A percentile compares a stretch with the other conserved stretches of the same genome.
phyloP scores from a whole-genome alignment of 2,797 vertebrate species.

The Natrix natrix region DNA sequence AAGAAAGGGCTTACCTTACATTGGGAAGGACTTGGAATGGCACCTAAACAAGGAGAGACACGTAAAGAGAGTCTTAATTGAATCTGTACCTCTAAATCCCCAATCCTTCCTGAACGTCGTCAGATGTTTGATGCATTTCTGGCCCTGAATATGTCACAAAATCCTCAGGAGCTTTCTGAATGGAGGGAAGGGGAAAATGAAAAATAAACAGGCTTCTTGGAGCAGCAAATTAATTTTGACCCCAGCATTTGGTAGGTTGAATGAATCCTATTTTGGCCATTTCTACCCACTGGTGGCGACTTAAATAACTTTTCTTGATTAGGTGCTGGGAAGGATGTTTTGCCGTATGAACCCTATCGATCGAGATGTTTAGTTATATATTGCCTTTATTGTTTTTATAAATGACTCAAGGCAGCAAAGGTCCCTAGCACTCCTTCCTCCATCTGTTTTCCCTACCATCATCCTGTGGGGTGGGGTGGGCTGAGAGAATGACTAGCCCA shows the following conservation, averaged over 20 bases:
- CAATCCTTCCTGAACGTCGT: background rate
- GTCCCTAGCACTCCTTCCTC: background rate
- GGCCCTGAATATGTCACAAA: background rate
- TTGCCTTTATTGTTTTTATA: background rate
- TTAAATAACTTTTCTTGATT: background rate
- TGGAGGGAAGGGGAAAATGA: background rate
- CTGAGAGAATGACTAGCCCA: background rate
- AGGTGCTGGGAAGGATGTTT: background rate
- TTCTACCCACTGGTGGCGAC: background rate
- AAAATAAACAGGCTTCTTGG: background rate
- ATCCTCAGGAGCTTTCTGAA: background rate
- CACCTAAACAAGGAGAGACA: too few species aligned
- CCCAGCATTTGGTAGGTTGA: background rate
- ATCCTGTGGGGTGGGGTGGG: background rate
- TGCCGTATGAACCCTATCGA: background rate
- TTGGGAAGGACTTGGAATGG: background rate
- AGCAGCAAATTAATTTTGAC: background rate
- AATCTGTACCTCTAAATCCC: background rate
- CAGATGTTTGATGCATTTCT: background rate
- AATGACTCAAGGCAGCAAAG: background rate
- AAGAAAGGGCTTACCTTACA: background rate
- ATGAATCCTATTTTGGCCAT: background rate
- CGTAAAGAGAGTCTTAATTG: background rate
- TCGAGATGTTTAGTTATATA: background rate
- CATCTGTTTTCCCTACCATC: background rate